Evolutionary conservation across 2,888 invertebrate genomes (phyloP), one percentile per base, ranked within the genome.

Genomic region (Apoda limacodes): DNA sequence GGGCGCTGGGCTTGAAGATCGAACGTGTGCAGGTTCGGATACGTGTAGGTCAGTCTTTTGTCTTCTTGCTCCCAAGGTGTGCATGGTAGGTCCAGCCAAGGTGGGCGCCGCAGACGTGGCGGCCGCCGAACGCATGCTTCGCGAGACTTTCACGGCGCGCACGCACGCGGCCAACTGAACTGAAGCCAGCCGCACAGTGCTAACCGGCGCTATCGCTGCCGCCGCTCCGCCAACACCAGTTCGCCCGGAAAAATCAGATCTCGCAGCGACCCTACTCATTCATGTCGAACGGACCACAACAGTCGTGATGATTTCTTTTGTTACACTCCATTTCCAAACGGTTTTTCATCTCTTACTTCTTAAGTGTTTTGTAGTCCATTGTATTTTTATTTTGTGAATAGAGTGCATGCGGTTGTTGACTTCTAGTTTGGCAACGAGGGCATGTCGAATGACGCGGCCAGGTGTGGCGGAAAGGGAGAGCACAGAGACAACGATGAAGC

Each of bases 41-140:
- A 80, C 78, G 45, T 76, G 81, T 9, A 78, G 66, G 60, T 81
- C 82, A 9, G 81, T 82, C 59, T 82, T 75, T 71, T 87, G 62
- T 69, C 89, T 40, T 47, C 85, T 43, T 67, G 87, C 60, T 74
- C 89, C 54, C 48, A 75, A 53, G 24, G 49, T 46, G 35, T 46
- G 48, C 39, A 47, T 47, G 37, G 48, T 46, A 33, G 52, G 48
- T 31, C 36, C 26, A 9, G 32, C 37, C 23, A 40, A 48, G 28
- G 48, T 31, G 14, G 53, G 42, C 39, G 56, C 38, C 35, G 56
- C 44, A 46, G 57, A 48, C 52, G 60, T 50, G 40, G 48, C 42
- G 50, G 63, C 48, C 35, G 57, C 61, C 38, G 72, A 55, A 51
- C 75, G 76, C 76, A 75, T 76, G 54, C 44, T 60, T 60, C 65